Evolutionary conservation across 1,140 invertebrate genomes (phyloP).

Genomic region (Camponotus floridanus): DNA sequence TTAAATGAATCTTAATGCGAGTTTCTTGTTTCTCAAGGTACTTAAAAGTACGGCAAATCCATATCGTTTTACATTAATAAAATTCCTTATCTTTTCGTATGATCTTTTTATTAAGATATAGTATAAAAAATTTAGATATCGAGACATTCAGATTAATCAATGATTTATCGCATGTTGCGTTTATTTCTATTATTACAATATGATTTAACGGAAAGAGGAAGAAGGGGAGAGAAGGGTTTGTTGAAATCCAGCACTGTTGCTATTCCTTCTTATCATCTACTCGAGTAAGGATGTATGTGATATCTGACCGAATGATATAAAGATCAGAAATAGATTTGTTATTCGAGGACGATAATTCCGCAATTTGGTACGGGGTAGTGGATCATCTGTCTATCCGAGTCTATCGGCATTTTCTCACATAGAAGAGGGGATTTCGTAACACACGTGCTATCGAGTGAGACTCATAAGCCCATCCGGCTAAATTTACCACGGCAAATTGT

Average conservation of each 20-base stretch:
- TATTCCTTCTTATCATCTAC: neutral
- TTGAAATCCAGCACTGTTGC: neutral
- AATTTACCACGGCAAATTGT: constrained; percentile 38
- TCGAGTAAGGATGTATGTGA: neutral
- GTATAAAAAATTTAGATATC: too few relatives aligned
- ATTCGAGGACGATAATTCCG: constrained; percentile 18
- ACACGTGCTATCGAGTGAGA: constrained; percentile 39
- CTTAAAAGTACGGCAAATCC: too few relatives aligned
- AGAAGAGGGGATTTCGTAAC: neutral
- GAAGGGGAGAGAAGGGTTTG: neutral
- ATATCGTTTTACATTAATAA: too few relatives aligned
- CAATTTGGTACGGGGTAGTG: constrained; percentile 41
- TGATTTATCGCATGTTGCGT: neutral
- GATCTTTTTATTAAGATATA: too few relatives aligned
- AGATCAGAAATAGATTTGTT: neutral
- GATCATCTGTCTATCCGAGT: constrained; percentile 10
- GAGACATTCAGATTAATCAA: neutral
- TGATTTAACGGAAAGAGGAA: neutral
- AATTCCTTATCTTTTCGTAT: too few relatives aligned
- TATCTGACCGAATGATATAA: neutral
- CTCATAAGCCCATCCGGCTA: constrained; percentile 28
- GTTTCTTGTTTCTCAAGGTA: too few relatives aligned
- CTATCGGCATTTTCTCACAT: constrained; percentile 1
- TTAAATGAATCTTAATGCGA: neutral
- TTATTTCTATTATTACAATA: neutral